Conservation (phyloP, 2,113 vertebrate genomes). For the Saimiri boliviensis region DNA sequence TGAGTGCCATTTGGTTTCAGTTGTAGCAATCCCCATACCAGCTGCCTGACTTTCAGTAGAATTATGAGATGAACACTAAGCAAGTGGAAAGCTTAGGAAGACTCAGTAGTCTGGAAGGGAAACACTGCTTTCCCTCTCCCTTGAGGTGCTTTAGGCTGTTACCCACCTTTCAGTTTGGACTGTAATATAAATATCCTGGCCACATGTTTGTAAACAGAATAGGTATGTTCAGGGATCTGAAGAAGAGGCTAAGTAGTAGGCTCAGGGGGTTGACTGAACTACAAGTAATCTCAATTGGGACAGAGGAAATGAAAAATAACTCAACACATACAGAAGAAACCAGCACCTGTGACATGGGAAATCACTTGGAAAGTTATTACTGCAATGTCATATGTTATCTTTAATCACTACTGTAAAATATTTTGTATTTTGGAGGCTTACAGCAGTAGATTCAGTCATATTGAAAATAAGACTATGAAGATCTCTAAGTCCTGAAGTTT, state of each 20-base stretch:
- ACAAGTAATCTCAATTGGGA: background rate
- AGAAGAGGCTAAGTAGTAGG: background rate
- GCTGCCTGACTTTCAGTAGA: background rate
- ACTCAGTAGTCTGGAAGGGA: background rate
- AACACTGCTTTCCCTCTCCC: background rate
- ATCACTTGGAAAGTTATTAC: background rate
- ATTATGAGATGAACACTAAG: background rate
- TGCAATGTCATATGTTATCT: background rate
- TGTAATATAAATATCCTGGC: background rate
- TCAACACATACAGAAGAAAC: background rate
- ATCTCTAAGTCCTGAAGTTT: conserved; percentile 19
- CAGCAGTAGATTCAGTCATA: background rate
- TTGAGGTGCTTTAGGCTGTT: background rate
- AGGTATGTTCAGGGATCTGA: background rate
- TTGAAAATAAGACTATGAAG: background rate
- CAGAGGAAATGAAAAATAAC: background rate
- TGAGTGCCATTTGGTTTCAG: background rate
- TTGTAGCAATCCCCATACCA: background rate
- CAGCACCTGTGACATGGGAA: background rate
- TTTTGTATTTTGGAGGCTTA: conserved; percentile 30
- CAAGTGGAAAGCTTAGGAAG: conserved; percentile 4
- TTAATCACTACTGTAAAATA: conserved; percentile 31
- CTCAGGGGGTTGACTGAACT: background rate
- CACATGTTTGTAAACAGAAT: background rate
- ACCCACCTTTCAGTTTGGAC: background rate